Conservation (phyloP, 2,113 vertebrate species). For the Nanger granti region DNA sequence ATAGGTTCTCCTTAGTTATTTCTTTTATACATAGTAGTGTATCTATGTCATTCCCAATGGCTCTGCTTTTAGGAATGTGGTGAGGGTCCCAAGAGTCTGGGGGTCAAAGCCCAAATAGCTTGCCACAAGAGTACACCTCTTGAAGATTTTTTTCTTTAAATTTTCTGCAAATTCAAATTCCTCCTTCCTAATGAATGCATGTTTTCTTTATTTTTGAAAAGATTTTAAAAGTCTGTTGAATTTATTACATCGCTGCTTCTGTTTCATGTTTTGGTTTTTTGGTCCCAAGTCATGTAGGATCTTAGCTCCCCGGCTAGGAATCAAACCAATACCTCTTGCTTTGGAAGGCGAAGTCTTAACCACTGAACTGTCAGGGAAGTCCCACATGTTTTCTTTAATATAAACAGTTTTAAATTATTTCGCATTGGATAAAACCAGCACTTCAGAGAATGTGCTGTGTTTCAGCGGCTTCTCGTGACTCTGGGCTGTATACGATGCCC, state of each 20-base stretch:
- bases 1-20: not conserved
- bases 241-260: not conserved
- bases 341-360: not conserved
- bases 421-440: not conserved
- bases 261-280: not conserved
- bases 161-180: not conserved
- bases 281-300: not conserved
- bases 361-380: not conserved
- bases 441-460: not conserved
- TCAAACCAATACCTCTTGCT: not conserved
- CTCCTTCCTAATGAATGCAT: not conserved
- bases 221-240: not conserved
- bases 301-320: not conserved
- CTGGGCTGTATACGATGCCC: not conserved
- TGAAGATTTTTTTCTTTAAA: constrained; percentile 12
- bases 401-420: not conserved
- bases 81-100: not conserved
- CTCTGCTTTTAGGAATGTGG: not conserved
- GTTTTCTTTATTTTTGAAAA: not conserved
- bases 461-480: not conserved
- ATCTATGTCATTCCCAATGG: not conserved
- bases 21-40: not conserved
- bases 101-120: not conserved
- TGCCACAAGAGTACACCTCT: not conserved
- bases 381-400: not conserved